Base-by-base conservation (phyloP, 2,113 vertebrate species). In the Chrysemys picta region DNA sequence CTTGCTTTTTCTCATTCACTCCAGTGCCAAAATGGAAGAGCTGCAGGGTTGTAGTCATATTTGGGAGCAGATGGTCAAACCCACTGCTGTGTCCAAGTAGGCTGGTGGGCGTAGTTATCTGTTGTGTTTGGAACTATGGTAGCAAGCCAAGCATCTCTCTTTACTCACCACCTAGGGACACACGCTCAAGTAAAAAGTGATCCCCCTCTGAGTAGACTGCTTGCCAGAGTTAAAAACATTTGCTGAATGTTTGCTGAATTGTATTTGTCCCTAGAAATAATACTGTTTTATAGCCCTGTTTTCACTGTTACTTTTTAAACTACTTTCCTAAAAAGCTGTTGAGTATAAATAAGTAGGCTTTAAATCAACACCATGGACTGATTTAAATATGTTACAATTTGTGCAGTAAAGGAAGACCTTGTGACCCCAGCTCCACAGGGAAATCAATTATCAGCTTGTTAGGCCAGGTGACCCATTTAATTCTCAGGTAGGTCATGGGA, bases 61-160 rank as follows among this genome's bases (percentile, higher is more conserved):
- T 97, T 97, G 88, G 91, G 97, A 98, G 94, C 98, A 98, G 98
- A 98, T 98, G 98, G 98, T 96, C 93, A 97, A 98, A 96, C 89
- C 92, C 96, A 98, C 97, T 97, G 94, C 98, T 98, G 95, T 96
- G 97, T 98, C 97, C 98, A 98, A 98, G 95, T 96, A 97, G 94
- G 93, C 96, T 98, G 93, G 94, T 98, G 96, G 97, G 97, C 96
- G 97, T 95, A 97, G 97, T 98, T 98, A 97, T 97, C 93, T 95
- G 96, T 95, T 97, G 84, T 95, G 93, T 96, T 98, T 95, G 97
- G 96, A 97, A 90, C 94, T 88, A 59, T 35, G 57, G 82, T 80
- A 96, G 96, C 82, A 97, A 98, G 95, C 96, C 97, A 98, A 93
- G 87, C 78, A 95, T 96, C 85, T 96, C 96, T 96, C 90, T 98